Evolutionary conservation across 2,113 vertebrate genomes (phyloP).

Genomic region (Rana temporaria): DNA sequence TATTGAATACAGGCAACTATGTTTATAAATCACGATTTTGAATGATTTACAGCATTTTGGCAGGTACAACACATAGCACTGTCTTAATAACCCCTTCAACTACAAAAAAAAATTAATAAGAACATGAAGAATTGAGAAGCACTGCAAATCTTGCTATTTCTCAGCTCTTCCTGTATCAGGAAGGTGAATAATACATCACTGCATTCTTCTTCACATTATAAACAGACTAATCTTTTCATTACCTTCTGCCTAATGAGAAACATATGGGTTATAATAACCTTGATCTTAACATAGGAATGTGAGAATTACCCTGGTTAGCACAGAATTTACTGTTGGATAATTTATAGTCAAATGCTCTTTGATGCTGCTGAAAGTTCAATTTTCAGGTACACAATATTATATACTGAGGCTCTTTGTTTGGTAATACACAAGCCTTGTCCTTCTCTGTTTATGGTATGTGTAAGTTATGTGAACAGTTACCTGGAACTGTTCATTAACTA

Average conservation of each 20-base stretch:
- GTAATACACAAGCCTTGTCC: background rate
- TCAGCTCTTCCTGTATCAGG: background rate
- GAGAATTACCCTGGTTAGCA: background rate
- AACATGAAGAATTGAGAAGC: background rate
- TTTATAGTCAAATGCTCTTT: constrained; percentile 24
- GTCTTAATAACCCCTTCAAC: too few relatives aligned
- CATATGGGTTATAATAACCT: background rate
- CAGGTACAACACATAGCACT: background rate
- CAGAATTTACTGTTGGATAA: constrained; percentile 8
- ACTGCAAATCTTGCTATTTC: background rate
- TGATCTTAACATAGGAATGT: constrained; percentile 7
- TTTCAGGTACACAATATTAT: background rate
- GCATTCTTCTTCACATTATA: constrained; percentile 6
- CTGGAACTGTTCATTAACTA: constrained; percentile 49
- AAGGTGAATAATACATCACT: constrained; percentile 30
- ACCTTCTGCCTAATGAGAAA: background rate
- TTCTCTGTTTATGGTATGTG: constrained; percentile 17
- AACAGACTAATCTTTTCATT: constrained; percentile 11
- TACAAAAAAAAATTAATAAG: constrained; percentile 16
- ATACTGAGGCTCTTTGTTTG: background rate
- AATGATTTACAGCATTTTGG: background rate
- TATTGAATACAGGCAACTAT: background rate
- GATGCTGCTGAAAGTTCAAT: constrained; percentile 7
- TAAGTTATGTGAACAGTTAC: constrained; percentile 46
- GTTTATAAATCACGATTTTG: background rate